Conservation (phyloP, 2,113 vertebrate genomes). For the Brachionichthys hirsutus region DNA sequence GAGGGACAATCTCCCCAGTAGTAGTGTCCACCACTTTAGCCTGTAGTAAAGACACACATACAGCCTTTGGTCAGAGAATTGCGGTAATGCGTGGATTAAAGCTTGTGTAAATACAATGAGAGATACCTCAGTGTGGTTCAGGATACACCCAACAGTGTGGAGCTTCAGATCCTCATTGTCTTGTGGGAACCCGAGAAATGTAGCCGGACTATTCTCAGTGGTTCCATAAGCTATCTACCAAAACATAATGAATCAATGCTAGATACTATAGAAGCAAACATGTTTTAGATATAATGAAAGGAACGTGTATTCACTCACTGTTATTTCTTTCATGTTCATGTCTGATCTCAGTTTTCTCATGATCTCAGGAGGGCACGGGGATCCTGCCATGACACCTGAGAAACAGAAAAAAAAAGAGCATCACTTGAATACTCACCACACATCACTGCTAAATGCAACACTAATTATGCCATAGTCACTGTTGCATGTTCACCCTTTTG, state of each 20-base stretch:
- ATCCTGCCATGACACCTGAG: conserved; percentile 83
- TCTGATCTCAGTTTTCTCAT: conserved; percentile 67
- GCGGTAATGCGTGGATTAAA: neutral
- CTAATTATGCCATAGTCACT: too few relatives aligned
- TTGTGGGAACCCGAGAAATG: conserved; percentile 82
- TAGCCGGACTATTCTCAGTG: conserved; percentile 93
- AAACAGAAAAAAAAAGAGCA: conserved; percentile 7
- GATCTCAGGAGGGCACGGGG: conserved; percentile 83
- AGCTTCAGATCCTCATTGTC: conserved; percentile 79
- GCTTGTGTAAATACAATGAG: too few relatives aligned
- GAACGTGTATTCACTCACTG: neutral
- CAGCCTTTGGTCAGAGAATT: neutral
- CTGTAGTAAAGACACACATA: conserved; percentile 61
- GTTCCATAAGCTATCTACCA: conserved; percentile 86
- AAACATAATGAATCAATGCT: neutral
- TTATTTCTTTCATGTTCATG: neutral
- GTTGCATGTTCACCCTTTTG: too few relatives aligned
- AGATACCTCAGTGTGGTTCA: conserved; percentile 87
- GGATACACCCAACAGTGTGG: conserved; percentile 82
- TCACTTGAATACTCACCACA: neutral
- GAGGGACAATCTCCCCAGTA: conserved; percentile 71
- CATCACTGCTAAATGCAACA: neutral
- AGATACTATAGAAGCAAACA: too few relatives aligned
- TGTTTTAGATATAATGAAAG: neutral
- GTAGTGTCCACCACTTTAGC: conserved; percentile 84